These are phyloP conservation scores for Telmatochromis sp. DNA, from an alignment of 2,113 vertebrate species.

Conservation along the genomic window DNA sequence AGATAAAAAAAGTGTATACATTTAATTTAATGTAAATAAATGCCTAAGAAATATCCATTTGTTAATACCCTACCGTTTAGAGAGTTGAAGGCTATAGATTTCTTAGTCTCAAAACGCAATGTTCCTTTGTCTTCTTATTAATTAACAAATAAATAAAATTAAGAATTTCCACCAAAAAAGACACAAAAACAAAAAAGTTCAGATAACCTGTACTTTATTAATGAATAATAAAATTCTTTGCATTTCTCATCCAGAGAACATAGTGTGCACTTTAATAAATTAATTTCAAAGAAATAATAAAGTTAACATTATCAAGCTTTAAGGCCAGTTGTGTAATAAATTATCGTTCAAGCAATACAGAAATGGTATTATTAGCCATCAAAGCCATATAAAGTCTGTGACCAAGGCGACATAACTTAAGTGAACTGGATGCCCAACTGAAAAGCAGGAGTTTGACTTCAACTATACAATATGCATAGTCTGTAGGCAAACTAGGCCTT, in stretches of 20 bases:
- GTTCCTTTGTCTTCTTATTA: background rate
- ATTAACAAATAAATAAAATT: background rate
- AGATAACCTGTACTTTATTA: constrained; percentile 74
- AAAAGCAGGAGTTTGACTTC: constrained; percentile 18
- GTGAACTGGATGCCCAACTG: background rate
- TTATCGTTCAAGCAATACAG: constrained; percentile 69
- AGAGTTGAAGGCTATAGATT: background rate
- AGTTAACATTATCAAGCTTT: constrained; percentile 84
- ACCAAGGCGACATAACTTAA: background rate
- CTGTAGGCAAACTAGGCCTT: constrained; percentile 21
- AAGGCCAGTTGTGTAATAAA: constrained; percentile 89
- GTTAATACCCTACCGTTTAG: background rate
- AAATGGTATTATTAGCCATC: constrained; percentile 29
- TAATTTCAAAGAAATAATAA: constrained; percentile 80
- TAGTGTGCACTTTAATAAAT: constrained; percentile 91
- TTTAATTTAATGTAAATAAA: background rate
- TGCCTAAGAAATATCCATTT: background rate
- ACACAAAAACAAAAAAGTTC: background rate
- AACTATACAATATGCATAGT: constrained; percentile 11
- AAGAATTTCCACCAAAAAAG: background rate
- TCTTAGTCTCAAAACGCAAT: background rate
- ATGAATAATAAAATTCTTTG: constrained; percentile 77
- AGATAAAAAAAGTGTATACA: background rate
- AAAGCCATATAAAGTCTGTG: constrained; percentile 19
- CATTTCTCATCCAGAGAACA: constrained; percentile 79